A percentile compares a stretch with the other conserved stretches of the same genome.
Evolutionary conservation across 64 coral and sea anemone species (phyloP).

Genomic region (Pocillopora damicornis): DNA sequence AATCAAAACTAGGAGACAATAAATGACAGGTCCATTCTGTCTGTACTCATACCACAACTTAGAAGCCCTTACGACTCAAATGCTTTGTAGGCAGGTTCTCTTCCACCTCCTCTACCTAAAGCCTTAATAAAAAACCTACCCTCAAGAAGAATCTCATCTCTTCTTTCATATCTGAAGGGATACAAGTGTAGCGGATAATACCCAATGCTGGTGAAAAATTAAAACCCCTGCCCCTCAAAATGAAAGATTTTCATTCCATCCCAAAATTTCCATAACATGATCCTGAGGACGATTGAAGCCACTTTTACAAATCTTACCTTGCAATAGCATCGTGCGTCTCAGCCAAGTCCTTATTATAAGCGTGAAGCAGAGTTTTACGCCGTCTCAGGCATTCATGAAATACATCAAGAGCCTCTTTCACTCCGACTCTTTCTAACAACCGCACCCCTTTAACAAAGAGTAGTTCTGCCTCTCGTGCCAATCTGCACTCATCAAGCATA

Average conservation of each 20-base stretch:
- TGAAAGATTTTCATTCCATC: too few relatives aligned
- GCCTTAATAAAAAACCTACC: too few relatives aligned
- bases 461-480: slow-evolving; percentile 60
- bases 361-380: slow-evolving; percentile 66
- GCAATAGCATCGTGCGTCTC: slow-evolving; percentile 92
- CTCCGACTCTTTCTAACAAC: slow-evolving; percentile 77
- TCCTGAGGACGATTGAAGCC: too few relatives aligned
- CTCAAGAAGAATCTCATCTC: too few relatives aligned
- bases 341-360: slow-evolving; percentile 78
- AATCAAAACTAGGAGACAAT: not conserved
- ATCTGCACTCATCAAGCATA: slow-evolving; percentile 48
- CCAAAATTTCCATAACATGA: too few relatives aligned
- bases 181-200: too few relatives aligned
- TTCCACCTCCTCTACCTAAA: too few relatives aligned
- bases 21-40: not conserved
- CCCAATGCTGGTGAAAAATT: too few relatives aligned
- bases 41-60: not conserved
- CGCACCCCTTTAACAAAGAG: slow-evolving; percentile 71
- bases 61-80: too few relatives aligned
- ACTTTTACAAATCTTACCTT: slow-evolving; percentile 22
- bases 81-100: too few relatives aligned
- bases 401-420: slow-evolving; percentile 63
- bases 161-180: too few relatives aligned
- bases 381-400: slow-evolving; percentile 74
- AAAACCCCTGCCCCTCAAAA: too few relatives aligned